A percentile compares a stretch with the other conserved stretches of the same genome.
Conservation (phyloP, 2,888 invertebrate species). For the Cantharis lateralis region DNA sequence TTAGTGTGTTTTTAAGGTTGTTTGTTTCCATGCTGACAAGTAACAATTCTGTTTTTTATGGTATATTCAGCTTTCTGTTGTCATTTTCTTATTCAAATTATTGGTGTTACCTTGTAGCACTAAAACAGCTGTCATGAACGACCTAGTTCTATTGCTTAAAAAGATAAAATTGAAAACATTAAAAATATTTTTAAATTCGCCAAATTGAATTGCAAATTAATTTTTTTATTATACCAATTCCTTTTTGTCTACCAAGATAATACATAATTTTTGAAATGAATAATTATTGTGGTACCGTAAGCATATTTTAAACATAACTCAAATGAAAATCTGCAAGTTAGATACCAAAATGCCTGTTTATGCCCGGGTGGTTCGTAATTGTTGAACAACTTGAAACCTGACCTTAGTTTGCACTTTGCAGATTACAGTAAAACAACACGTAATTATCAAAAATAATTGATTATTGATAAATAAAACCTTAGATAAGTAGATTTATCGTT, state of each 20-base stretch:
- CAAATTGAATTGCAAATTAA: neutral
- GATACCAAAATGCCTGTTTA: neutral
- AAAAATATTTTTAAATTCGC: neutral
- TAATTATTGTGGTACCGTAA: neutral
- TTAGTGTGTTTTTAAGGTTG: constrained; percentile 5
- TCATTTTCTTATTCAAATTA: neutral
- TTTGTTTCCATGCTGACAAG: constrained; percentile 3
- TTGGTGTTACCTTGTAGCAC: neutral
- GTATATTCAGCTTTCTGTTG: neutral
- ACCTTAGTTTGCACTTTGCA: neutral
- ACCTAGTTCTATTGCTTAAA: neutral
- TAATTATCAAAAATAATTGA: no score
- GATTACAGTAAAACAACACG: neutral
- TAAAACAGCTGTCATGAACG: neutral
- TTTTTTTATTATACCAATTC: neutral
- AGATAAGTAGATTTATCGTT: no score
- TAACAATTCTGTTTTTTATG: constrained; percentile 1
- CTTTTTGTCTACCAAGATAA: neutral
- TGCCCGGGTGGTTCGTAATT: neutral
- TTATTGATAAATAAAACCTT: no score
- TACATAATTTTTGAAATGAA: neutral
- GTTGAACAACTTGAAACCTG: neutral
- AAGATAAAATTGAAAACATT: neutral
- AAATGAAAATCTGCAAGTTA: neutral
- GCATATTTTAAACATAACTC: neutral